Evolutionary conservation across 2,888 invertebrate genomes (phyloP), one percentile per base, ranked within the genome.

Genomic region (Lamproptera curius): DNA sequence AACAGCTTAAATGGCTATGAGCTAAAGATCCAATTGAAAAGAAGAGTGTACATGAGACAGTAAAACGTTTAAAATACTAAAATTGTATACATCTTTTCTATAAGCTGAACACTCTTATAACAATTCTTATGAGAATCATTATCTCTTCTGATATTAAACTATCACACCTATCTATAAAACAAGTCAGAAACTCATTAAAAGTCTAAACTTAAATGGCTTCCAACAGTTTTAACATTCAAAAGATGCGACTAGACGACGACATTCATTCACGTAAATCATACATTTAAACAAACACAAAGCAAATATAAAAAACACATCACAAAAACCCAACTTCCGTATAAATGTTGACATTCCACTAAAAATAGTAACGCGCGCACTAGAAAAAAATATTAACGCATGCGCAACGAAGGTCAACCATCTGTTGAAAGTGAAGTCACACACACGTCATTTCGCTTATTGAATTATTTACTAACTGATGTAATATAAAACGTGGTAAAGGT

Each of bases 361-460:
- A 42, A 42, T 39, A 43, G 5, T 11, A 36, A 10, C 14, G 28
- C 10, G 35, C 40, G 42, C 42, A 15, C 15, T 28, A 39, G 23
- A 42, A 23, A 34, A 48, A 37, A 42, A 38, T 42, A 33, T 11
- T 37, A 41, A 45, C 44, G 41, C 28, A 42, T 45, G 47, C 42
- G 35, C 44, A 42, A 23, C 14, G 49, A 54, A 55, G 51, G 49
- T 45, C 47, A 54, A 42, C 17, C 57, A 56, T 56, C 50, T 58
- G 57, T 42, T 51, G 37, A 37, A 37, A 38, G 43, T 45, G 38
- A 28, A 33, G 20, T 45, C 39, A 26, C 38, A 14, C 15, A 13
- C 38, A 37, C 10, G 11, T 16, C 2, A 10, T 10, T 8, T 5
- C 5, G 28, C 13, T 10, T 28, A 26, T 34, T 37, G n/a, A n/a